Percentiles rank a stretch among this genome's conserved stretches.
Evolutionary conservation across 92 coral and sea anemone genomes (phyloP).

Genomic region (Umimayanthus chanpuru): DNA sequence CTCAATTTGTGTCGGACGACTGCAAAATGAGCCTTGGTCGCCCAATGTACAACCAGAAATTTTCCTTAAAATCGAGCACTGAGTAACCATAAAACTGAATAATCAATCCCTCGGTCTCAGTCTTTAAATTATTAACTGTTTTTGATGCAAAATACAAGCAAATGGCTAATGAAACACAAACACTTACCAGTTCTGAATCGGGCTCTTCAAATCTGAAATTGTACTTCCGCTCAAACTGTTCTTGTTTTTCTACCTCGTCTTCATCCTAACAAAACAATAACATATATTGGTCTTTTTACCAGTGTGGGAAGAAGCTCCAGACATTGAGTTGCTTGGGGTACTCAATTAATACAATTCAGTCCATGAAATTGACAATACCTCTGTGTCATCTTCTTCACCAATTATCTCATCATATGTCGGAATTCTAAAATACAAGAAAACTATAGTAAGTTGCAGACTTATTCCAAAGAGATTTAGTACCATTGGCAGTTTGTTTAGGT

Average conservation of each 20-base stretch:
- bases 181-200: slow-evolving; percentile 87
- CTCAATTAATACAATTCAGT: neutral
- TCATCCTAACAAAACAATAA: slow-evolving; percentile 67
- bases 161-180: neutral
- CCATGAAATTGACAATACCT: slow-evolving; percentile 54
- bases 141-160: neutral
- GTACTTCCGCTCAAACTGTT: slow-evolving; percentile 91
- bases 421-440: slow-evolving; percentile 55
- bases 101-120: too few relatives aligned
- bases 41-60: too few relatives aligned
- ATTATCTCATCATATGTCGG: slow-evolving; percentile 92
- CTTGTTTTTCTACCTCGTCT: slow-evolving; percentile 84
- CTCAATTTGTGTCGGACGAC: too few relatives aligned
- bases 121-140: too few relatives aligned
- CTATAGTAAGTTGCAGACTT: neutral
- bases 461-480: neutral
- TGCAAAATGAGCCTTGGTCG: too few relatives aligned
- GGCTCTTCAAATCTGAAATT: slow-evolving; percentile 98
- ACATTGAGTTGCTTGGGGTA: neutral
- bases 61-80: too few relatives aligned
- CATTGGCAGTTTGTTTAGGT: neutral
- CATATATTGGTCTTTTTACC: neutral
- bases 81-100: too few relatives aligned
- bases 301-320: neutral
- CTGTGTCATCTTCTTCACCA: slow-evolving; percentile 64